phyloP scores from a whole-genome alignment of 92 coral and sea anemone genomes.

The Montipora capitata region DNA sequence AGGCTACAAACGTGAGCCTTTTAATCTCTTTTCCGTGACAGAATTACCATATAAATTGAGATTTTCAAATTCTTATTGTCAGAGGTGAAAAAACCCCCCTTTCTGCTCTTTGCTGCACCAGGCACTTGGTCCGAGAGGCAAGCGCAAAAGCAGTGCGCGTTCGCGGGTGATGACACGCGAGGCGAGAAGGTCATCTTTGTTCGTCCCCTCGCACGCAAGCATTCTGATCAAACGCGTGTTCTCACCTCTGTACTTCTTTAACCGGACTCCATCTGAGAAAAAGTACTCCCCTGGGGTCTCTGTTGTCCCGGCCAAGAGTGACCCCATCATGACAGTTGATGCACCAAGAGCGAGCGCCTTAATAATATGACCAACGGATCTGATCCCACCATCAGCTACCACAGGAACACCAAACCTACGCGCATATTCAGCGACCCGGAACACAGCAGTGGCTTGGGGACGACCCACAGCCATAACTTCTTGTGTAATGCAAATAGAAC shows the following conservation, averaged over 20 bases:
- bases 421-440: slow-evolving; percentile 96
- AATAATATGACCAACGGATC: slow-evolving; percentile 92
- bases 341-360: slow-evolving; percentile 97
- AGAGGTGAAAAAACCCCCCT: too few species aligned
- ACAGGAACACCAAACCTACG: slow-evolving; percentile 95
- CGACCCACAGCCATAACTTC: slow-evolving; percentile 99
- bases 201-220: background rate
- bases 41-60: too few species aligned
- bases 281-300: slow-evolving; percentile 99
- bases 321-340: slow-evolving; percentile 99
- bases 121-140: too few species aligned
- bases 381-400: slow-evolving; percentile 98
- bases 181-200: background rate
- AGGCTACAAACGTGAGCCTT: too few species aligned
- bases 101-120: too few species aligned
- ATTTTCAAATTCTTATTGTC: too few species aligned
- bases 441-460: slow-evolving; percentile 98
- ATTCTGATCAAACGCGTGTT: background rate
- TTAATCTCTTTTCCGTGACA: too few species aligned
- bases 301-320: slow-evolving; percentile 97
- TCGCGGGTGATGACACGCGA: too few species aligned
- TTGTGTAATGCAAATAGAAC: slow-evolving; percentile 98
- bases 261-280: slow-evolving; percentile 93
- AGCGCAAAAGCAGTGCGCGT: too few species aligned
- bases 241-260: slow-evolving; percentile 97